These are phyloP conservation scores for Drosophila mulleri DNA, from an alignment of 2,888 invertebrate genomes.

Conservation along the genomic window DNA sequence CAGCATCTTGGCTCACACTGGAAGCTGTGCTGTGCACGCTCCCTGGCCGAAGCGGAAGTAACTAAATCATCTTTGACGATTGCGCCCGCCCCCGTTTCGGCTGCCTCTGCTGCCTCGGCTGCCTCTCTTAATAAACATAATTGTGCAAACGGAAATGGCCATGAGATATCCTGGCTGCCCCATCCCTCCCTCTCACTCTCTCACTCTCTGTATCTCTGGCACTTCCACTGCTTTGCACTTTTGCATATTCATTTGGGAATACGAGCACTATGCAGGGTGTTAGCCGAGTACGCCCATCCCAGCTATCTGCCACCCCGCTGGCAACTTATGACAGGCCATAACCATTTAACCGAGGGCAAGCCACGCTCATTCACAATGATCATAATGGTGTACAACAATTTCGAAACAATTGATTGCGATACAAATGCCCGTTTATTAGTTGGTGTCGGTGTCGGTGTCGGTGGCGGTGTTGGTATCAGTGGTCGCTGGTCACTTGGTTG, in stretches of 20 bases:
- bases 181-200: neutral
- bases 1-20: constrained; percentile 13
- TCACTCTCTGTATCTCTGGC: neutral
- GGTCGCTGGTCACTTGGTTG: constrained; percentile 43
- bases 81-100: constrained; percentile 43
- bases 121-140: constrained; percentile 80
- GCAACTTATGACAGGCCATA: constrained; percentile 81
- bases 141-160: constrained; percentile 82
- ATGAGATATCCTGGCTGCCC: constrained; percentile 69
- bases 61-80: constrained; percentile 84
- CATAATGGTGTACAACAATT: constrained; percentile 79
- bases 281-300: constrained; percentile 27
- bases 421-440: constrained; percentile 81
- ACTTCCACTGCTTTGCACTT: constrained; percentile 49
- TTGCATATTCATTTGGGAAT: constrained; percentile 85
- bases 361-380: constrained; percentile 61
- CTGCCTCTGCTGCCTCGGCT: neutral
- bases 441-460: constrained; percentile 37
- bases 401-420: constrained; percentile 79
- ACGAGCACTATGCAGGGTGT: constrained; percentile 30
- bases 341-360: constrained; percentile 69
- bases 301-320: constrained; percentile 35
- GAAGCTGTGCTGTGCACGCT: constrained; percentile 41
- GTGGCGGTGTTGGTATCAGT: constrained; percentile 32
- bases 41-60: constrained; percentile 69